phyloP scores from a whole-genome alignment of 2,113 vertebrate species.

The Gymnorhina tibicen region DNA sequence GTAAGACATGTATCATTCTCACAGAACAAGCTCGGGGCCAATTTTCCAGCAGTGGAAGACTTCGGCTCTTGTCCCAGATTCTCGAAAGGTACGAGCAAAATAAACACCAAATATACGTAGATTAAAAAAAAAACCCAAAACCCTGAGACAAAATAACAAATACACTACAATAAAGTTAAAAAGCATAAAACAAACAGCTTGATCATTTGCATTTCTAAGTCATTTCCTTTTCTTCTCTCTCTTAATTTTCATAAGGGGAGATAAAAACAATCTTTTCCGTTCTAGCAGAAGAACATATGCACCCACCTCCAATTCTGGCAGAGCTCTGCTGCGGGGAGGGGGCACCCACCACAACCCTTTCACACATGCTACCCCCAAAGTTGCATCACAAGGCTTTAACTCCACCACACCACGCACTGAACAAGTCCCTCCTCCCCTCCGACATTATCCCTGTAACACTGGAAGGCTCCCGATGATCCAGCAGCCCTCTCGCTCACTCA shows the following conservation, averaged over 20 bases:
- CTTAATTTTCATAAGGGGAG: not conserved
- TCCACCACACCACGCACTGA: not conserved
- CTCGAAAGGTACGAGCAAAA: not conserved
- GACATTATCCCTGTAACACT: not conserved
- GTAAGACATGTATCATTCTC: not conserved
- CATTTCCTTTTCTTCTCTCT: not conserved
- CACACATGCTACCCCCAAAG: not conserved
- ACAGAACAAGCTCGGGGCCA: not conserved
- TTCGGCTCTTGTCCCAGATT: not conserved
- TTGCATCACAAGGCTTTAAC: not conserved
- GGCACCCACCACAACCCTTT: not conserved
- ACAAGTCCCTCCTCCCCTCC: not conserved
- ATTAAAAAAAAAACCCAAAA: not conserved
- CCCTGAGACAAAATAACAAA: not conserved
- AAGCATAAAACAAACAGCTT: not conserved
- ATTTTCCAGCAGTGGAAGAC: not conserved
- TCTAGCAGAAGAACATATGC: not conserved
- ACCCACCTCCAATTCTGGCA: not conserved
- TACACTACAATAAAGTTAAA: not conserved
- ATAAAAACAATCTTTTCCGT: not conserved
- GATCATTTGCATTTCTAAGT: not conserved
- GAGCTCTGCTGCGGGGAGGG: not conserved
- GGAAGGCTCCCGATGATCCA: not conserved
- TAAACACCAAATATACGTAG: accelerated
- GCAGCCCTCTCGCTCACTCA: not conserved